A percentile compares a stretch with the other conserved stretches of the same genome.
phyloP scores from a whole-genome alignment of 2,797 vertebrate genomes.

The Sardinella longiceps region DNA sequence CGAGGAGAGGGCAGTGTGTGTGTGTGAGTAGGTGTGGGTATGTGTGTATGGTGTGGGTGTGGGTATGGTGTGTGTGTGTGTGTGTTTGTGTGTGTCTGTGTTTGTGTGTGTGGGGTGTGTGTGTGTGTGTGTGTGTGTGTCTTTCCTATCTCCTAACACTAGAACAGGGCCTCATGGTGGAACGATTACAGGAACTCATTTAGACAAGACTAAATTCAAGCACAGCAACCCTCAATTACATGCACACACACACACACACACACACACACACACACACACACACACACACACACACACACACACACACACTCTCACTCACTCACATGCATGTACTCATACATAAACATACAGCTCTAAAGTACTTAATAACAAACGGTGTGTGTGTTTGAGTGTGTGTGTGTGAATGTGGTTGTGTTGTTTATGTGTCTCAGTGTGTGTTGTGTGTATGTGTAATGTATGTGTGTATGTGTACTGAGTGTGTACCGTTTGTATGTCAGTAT shows the following conservation, averaged over 20 bases:
- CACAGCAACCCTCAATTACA: background rate
- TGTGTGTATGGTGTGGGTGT: too few species aligned
- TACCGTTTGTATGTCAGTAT: conserved; percentile 21
- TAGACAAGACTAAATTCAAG: background rate
- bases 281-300: too few species aligned
- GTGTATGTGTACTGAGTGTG: conserved; percentile 27
- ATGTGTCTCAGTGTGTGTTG: too few species aligned
- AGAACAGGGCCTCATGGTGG: background rate
- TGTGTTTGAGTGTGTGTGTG: conserved; percentile 4
- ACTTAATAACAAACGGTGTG: background rate
- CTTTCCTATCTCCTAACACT: background rate
- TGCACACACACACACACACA: background rate
- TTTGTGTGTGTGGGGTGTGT: conserved; percentile 18
- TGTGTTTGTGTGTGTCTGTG: background rate
- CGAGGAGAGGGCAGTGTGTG: background rate
- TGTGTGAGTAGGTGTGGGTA: conserved; percentile 11
- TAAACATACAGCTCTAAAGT: too few species aligned
- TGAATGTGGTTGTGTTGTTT: too few species aligned
- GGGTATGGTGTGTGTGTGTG: background rate
- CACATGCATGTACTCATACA: too few species aligned
- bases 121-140: conserved; percentile 5
- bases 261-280: background rate
- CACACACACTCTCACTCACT: background rate
- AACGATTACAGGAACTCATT: conserved; percentile 11
- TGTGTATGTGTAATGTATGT: too few species aligned